These are phyloP conservation scores for Trogon melanurus DNA, from an alignment of 2,113 vertebrate species.

Conservation along the genomic window DNA sequence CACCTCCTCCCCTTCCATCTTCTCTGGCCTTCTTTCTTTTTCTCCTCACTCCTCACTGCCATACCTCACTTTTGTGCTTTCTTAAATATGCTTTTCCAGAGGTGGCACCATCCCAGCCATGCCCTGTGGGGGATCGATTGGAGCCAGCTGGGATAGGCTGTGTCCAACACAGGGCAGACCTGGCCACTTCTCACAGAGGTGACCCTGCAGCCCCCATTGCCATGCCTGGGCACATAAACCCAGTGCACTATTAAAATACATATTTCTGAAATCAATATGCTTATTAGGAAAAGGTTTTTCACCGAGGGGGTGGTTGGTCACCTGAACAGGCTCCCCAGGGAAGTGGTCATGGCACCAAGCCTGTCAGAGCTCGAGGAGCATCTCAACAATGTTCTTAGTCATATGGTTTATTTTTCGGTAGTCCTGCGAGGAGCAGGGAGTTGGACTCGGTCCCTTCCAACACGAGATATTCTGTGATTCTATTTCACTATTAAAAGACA, in stretches of 20 bases:
- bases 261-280: neutral
- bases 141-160: neutral
- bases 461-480: neutral
- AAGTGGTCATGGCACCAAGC: neutral
- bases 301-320: no score
- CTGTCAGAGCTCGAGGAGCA: neutral
- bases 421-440: neutral
- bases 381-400: neutral
- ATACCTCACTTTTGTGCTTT: neutral
- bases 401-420: neutral
- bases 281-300: neutral
- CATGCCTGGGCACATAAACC: neutral
- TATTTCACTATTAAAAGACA: neutral
- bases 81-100: neutral
- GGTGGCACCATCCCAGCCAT: neutral
- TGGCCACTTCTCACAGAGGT: neutral
- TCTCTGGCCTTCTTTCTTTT: neutral
- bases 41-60: neutral
- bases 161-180: neutral
- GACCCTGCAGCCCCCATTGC: neutral
- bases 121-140: accelerated
- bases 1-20: neutral
- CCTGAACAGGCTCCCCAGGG: neutral
- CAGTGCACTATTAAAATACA: accelerated
- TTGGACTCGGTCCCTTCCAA: neutral